phyloP scores from a whole-genome alignment of 2,888 invertebrate genomes.

The Drosophila ezoana region DNA sequence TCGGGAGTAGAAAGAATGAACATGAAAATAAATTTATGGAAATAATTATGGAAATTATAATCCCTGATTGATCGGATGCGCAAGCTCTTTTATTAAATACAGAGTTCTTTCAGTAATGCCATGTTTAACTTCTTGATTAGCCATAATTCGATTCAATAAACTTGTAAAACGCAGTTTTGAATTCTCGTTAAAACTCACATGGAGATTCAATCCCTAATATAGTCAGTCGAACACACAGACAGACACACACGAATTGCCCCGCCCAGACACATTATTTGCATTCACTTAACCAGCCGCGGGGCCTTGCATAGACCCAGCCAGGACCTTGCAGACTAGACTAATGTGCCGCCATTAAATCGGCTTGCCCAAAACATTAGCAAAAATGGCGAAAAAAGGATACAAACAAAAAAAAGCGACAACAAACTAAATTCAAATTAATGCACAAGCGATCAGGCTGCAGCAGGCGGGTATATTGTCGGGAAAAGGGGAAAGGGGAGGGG shows the following conservation, averaged over 20 bases:
- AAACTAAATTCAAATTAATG: conserved; percentile 66
- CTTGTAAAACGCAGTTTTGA: not conserved
- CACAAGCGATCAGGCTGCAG: conserved; percentile 52
- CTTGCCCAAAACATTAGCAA: conserved; percentile 64
- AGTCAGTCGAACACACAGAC: not conserved
- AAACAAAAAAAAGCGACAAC: conserved; percentile 17
- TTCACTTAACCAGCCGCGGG: conserved; percentile 17
- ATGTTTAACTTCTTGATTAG: not conserved
- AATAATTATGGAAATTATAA: too few relatives aligned
- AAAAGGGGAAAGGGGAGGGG: not conserved
- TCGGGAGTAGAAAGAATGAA: too few relatives aligned
- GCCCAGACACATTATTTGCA: conserved; percentile 44
- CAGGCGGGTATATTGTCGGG: not conserved
- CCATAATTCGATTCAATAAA: conserved; percentile 11
- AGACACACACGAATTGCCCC: conserved; percentile 7
- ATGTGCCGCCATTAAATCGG: conserved; percentile 69
- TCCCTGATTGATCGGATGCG: too few relatives aligned
- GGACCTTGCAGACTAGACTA: conserved; percentile 44
- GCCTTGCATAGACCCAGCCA: not conserved
- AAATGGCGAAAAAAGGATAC: conserved; percentile 16
- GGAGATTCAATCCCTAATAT: conserved; percentile 8
- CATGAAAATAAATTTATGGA: too few relatives aligned
- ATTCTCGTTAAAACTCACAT: conserved; percentile 1
- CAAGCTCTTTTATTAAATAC: too few relatives aligned
- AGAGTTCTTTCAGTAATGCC: too few relatives aligned